These are phyloP conservation scores for Bombylius major DNA, from an alignment of 2,888 invertebrate genomes.

Conservation along the genomic window DNA sequence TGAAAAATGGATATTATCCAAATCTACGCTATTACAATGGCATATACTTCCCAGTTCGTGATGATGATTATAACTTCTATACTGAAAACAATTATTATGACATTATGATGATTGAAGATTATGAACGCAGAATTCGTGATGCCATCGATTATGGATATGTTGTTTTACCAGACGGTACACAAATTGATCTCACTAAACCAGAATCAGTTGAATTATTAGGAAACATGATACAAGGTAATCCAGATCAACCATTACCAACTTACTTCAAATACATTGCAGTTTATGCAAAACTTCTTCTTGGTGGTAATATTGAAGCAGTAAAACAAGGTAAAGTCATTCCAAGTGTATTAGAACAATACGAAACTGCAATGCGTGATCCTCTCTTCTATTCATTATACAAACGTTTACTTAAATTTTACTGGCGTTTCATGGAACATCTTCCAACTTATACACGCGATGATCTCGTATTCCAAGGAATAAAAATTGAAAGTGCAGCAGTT, in stretches of 20 bases:
- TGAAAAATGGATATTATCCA: slow-evolving; percentile 45
- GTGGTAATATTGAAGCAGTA: slow-evolving; percentile 25
- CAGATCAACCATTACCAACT: slow-evolving; percentile 31
- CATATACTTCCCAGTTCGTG: slow-evolving; percentile 44
- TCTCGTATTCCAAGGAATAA: slow-evolving; percentile 48
- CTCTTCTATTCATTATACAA: slow-evolving; percentile 58
- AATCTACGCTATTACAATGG: slow-evolving; percentile 49
- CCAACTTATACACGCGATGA: slow-evolving; percentile 50
- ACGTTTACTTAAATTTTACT: slow-evolving; percentile 43
- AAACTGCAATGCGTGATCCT: slow-evolving; percentile 58
- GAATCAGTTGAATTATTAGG: slow-evolving; percentile 53
- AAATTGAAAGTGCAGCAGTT: slow-evolving; percentile 47
- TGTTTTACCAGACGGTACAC: slow-evolving; percentile 39
- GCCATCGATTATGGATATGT: slow-evolving; percentile 40
- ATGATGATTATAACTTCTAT: slow-evolving; percentile 32
- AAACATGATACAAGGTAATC: slow-evolving; percentile 50
- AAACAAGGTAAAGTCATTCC: slow-evolving; percentile 20
- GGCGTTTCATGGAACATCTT: slow-evolving; percentile 46
- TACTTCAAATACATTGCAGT: slow-evolving; percentile 47
- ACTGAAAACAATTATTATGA: slow-evolving; percentile 25
- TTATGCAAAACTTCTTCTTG: slow-evolving; percentile 46
- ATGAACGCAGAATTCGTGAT: slow-evolving; percentile 39
- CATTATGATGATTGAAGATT: slow-evolving; percentile 22
- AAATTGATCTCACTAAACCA: slow-evolving; percentile 45
- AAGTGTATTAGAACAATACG: slow-evolving; percentile 45